Evolutionary conservation across 1,140 invertebrate genomes (phyloP).

Genomic region (Himalopsyche phryganea): DNA sequence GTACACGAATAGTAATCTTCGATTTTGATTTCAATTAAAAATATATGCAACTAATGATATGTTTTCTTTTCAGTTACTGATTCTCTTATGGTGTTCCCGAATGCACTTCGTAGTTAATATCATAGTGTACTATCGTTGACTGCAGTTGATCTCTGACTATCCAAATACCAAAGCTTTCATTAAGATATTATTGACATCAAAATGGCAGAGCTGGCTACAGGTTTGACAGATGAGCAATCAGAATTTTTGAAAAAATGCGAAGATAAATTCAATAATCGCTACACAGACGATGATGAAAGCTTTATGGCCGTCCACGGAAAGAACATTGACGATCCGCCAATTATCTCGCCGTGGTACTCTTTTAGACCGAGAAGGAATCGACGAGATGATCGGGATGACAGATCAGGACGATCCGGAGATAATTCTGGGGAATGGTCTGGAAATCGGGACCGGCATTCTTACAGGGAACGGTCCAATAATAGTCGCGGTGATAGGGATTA

Average conservation of each 20-base stretch:
- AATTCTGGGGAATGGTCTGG: not conserved
- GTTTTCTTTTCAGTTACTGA: constrained; percentile 48
- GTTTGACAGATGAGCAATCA: constrained; percentile 41
- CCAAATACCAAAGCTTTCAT: not conserved
- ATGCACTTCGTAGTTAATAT: not conserved
- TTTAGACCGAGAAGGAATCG: constrained; percentile 2
- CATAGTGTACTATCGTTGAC: no score
- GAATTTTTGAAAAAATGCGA: constrained; percentile 46
- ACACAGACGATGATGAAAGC: constrained; percentile 47
- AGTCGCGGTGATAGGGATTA: not conserved
- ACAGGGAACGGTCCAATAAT: not conserved
- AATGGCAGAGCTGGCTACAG: constrained; percentile 36
- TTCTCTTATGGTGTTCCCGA: constrained; percentile 32
- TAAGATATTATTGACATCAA: constrained; percentile 23
- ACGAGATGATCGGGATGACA: constrained; percentile 1
- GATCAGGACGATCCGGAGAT: not conserved
- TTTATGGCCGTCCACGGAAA: constrained; percentile 47
- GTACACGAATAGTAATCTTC: no score
- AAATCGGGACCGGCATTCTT: not conserved
- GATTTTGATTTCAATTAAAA: no score
- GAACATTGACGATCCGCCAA: constrained; percentile 40
- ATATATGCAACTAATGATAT: no score
- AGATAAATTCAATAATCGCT: constrained; percentile 45
- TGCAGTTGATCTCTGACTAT: no score
- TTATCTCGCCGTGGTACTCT: constrained; percentile 37